Percentiles rank a stretch among this genome's conserved stretches.
Evolutionary conservation across 2,797 vertebrate species (phyloP).

Genomic region (Garrulus glandarius): DNA sequence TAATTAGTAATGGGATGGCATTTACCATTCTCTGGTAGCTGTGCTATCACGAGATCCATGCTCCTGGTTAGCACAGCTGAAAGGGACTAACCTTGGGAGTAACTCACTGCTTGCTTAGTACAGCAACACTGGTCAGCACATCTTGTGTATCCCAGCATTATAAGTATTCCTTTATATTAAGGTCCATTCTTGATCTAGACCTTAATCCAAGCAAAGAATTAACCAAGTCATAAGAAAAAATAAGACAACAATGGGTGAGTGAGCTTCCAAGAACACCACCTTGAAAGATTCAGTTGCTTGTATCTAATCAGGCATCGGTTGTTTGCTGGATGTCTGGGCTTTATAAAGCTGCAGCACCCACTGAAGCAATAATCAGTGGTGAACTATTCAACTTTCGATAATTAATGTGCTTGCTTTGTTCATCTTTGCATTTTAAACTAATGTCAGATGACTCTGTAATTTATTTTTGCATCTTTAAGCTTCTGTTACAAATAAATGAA

Average conservation of each 20-base stretch:
- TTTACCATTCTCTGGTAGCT: neutral
- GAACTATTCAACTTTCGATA: slow-evolving; percentile 3
- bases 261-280: neutral
- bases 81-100: neutral
- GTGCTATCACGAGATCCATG: neutral
- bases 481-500: neutral
- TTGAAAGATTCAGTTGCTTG: neutral
- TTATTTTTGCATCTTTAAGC: neutral
- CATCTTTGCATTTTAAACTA: neutral
- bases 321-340: neutral
- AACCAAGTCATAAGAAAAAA: neutral
- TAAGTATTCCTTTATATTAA: neutral
- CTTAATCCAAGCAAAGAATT: neutral
- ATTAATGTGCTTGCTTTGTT: neutral
- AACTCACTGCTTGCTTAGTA: neutral
- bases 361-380: neutral
- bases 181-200: neutral
- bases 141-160: neutral
- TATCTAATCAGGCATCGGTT: neutral
- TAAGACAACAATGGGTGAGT: neutral
- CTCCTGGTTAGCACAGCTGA: neutral
- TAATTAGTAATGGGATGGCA: neutral
- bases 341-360: neutral
- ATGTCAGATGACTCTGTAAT: neutral
- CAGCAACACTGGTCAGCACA: neutral